phyloP scores from a whole-genome alignment of 92 coral and sea anemone species.

The Bergia puertoricense region DNA sequence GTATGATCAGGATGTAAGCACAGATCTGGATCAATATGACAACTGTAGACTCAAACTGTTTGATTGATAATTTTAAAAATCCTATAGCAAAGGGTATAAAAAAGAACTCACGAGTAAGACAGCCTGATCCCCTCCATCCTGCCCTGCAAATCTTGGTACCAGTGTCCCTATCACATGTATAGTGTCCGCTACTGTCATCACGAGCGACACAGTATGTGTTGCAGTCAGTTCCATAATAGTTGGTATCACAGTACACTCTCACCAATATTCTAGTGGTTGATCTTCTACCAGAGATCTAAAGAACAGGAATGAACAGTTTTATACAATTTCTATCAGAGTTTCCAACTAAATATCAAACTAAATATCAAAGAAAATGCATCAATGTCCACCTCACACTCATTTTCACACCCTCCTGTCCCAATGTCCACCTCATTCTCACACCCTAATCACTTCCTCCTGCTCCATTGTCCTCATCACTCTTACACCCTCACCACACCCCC shows the following conservation, averaged over 20 bases:
- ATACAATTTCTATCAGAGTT: too few species aligned
- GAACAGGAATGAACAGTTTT: neutral
- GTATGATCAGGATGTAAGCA: too few species aligned
- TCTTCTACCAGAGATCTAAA: conserved; percentile 70
- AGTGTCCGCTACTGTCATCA: conserved; percentile 82
- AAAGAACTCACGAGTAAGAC: conserved; percentile 71
- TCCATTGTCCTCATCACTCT: neutral
- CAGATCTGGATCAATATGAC: too few species aligned
- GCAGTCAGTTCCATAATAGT: conserved; percentile 85
- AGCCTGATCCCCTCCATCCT: conserved; percentile 82
- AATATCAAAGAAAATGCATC: neutral
- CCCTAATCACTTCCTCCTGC: neutral
- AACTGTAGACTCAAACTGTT: neutral
- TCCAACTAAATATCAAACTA: too few species aligned
- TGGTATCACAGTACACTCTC: conserved; percentile 74
- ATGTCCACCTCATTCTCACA: neutral
- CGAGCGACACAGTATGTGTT: conserved; percentile 75
- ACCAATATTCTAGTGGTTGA: conserved; percentile 75
- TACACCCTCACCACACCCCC: neutral
- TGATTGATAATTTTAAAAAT: neutral
- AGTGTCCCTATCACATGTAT: conserved; percentile 72
- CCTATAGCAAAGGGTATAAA: neutral
- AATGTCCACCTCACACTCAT: neutral
- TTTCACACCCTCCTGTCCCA: neutral
- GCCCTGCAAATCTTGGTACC: conserved; percentile 82